Base-by-base conservation (phyloP, 2,113 vertebrate species). In the Rhodinocichla rosea region DNA sequence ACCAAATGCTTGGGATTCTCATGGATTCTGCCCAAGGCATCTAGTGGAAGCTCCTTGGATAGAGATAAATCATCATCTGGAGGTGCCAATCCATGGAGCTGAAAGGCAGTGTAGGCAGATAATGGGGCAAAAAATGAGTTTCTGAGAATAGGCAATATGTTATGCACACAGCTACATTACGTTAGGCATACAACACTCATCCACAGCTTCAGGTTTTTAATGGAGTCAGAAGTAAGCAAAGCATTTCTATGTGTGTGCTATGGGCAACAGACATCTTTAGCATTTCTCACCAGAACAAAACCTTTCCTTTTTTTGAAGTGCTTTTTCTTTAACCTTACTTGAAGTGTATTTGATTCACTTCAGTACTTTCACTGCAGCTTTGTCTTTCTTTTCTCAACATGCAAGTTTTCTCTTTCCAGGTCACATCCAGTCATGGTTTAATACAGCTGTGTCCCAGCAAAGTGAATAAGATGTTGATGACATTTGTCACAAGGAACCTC, bases 371-470 rank as follows among this genome's bases (percentile, higher is more conserved):
- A 84, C 39, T 81, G 69, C 87, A 59, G 42, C 37, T 77, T 80
- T 7, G 1, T 87, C 67, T 70, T 90, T 13, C 49, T 93, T 91
- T 95, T 92, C 76, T 95, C 79, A 63, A 78, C 20, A 40, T 20
- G 69, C 77, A 90, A 60, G 82, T 89, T 93, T 73, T 93, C 79
- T 82, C 86, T 91, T 87, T 87, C 87, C 33, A 16, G 56, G 56
- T 97, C 70, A 82, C 89, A 89, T 93, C 84, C 33, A 59, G 67
- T 89, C 69, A 37, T 83, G 65, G 23, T 79, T 95, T 96, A 93
- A 87, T 92, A 65, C 75, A 69, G 88, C 45, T n/a, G 15, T 87
- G 74, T 92, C 74, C 56, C 76, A 90, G 59, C 39, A 83, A 95
- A 95, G 89, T 81, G 50, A 89, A 9, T 96, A 95, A 94, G 93